phyloP scores from a whole-genome alignment of 1,140 invertebrate genomes.

The Pissodes strobi region DNA sequence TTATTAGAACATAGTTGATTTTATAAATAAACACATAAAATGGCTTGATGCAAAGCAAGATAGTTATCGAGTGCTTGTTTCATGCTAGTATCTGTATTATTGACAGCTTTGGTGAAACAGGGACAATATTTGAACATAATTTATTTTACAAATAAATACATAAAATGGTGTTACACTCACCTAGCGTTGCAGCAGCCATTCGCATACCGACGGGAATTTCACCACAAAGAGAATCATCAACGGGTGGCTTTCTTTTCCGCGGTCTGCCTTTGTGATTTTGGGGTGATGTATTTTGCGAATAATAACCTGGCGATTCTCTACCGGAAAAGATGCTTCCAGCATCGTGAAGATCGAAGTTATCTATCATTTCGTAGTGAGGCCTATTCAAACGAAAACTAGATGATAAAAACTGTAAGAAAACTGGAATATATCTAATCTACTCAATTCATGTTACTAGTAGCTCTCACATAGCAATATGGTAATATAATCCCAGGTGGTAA shows the following conservation, averaged over 20 bases:
- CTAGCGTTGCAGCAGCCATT: constrained; percentile 70
- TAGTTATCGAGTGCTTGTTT: no score
- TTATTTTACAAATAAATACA: no score
- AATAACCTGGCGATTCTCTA: constrained; percentile 65
- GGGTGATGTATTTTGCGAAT: constrained; percentile 61
- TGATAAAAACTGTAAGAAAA: no score
- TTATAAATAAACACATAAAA: no score
- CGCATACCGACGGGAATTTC: constrained; percentile 71
- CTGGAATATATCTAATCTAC: background rate
- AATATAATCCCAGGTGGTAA: no score
- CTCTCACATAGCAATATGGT: no score
- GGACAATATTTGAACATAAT: no score
- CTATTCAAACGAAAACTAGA: constrained; percentile 54
- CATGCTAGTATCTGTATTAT: background rate
- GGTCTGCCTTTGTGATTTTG: constrained; percentile 79
- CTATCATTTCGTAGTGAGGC: constrained; percentile 69
- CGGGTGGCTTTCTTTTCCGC: constrained; percentile 71
- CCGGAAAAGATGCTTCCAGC: constrained; percentile 57
- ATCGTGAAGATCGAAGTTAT: constrained; percentile 55
- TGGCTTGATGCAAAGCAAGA: no score
- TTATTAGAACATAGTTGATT: no score
- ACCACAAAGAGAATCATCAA: constrained; percentile 56
- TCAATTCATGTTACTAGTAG: no score
- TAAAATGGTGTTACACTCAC: no score
- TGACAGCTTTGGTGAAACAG: no score